Evolutionary conservation across 1,140 invertebrate genomes (phyloP).

Genomic region (Stegodyphus mimosarum): DNA sequence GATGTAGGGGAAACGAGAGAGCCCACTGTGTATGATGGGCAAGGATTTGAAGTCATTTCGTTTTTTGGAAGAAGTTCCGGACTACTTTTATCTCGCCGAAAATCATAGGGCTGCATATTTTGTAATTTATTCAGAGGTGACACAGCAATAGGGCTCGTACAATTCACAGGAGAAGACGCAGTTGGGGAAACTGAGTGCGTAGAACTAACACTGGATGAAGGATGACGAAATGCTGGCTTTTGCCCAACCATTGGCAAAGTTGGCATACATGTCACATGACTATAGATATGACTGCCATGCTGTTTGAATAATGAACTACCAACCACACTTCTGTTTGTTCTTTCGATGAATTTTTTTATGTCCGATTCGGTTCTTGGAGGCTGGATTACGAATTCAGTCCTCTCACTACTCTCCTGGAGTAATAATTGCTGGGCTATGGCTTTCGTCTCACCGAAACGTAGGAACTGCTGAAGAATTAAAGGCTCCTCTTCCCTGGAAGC

Average conservation of each 20-base stretch:
- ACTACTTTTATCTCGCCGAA: slow-evolving; percentile 72
- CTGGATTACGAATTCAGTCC: slow-evolving; percentile 33
- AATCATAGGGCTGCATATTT: slow-evolving; percentile 95
- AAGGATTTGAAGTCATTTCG: slow-evolving; percentile 60
- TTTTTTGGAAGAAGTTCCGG: slow-evolving; percentile 23
- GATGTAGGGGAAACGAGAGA: slow-evolving; percentile 62
- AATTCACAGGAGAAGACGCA: slow-evolving; percentile 57
- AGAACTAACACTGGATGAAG: slow-evolving; percentile 62
- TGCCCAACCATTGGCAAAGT: background rate
- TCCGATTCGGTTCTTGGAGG: slow-evolving; percentile 69
- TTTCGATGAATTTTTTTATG: slow-evolving; percentile 74
- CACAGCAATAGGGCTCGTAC: slow-evolving; percentile 65
- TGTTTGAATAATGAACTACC: slow-evolving; percentile 63
- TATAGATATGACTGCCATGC: slow-evolving; percentile 36
- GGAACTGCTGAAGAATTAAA: slow-evolving; percentile 86
- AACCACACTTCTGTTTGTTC: slow-evolving; percentile 63
- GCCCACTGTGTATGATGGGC: slow-evolving; percentile 65
- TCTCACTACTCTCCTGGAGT: slow-evolving; percentile 71
- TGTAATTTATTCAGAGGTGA: slow-evolving; percentile 89
- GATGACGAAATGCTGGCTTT: slow-evolving; percentile 32
- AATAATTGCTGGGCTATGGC: slow-evolving; percentile 84
- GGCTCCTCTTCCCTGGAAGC: slow-evolving; percentile 86
- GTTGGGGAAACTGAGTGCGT: slow-evolving; percentile 58
- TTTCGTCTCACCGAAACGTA: slow-evolving; percentile 85
- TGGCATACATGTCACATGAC: slow-evolving; percentile 6